Evolutionary conservation across 2,888 invertebrate species (phyloP).

Genomic region (Pyrrhia umbra): DNA sequence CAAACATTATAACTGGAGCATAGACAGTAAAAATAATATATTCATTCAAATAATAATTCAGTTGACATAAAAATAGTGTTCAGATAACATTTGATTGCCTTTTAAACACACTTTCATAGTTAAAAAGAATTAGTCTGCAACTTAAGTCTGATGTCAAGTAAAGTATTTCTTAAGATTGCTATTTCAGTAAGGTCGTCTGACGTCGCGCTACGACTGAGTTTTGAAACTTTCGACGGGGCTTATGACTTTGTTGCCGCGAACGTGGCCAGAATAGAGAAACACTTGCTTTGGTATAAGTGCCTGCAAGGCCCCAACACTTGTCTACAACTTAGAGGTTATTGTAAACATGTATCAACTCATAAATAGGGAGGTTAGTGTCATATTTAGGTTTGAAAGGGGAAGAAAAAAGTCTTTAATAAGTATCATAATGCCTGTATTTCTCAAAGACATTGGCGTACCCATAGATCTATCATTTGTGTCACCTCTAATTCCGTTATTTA

Average conservation of each 20-base stretch:
- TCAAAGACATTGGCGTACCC: too few species aligned
- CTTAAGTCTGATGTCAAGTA: constrained; percentile 35
- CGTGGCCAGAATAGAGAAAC: constrained; percentile 58
- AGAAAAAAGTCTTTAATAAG: neutral
- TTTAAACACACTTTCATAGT: constrained; percentile 8
- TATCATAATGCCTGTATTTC: neutral
- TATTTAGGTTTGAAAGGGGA: neutral
- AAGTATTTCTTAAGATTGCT: constrained; percentile 55
- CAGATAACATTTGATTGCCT: neutral
- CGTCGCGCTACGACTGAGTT: constrained; percentile 47
- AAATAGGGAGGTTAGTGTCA: neutral
- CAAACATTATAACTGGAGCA: too few species aligned
- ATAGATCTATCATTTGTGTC: too few species aligned
- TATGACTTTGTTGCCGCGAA: constrained; percentile 66
- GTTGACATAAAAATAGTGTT: too few species aligned
- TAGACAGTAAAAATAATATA: too few species aligned
- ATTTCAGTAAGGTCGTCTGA: constrained; percentile 47
- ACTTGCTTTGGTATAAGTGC: constrained; percentile 46
- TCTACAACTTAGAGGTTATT: constrained; percentile 46
- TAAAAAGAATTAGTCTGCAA: constrained; percentile 34
- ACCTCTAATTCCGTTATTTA: too few species aligned
- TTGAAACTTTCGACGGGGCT: constrained; percentile 63
- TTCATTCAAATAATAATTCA: too few species aligned
- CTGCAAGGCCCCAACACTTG: constrained; percentile 42
- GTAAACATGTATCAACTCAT: constrained; percentile 20